Evolutionary conservation across 2,888 invertebrate genomes (phyloP).

Genomic region (Dinocampus coccinellae): DNA sequence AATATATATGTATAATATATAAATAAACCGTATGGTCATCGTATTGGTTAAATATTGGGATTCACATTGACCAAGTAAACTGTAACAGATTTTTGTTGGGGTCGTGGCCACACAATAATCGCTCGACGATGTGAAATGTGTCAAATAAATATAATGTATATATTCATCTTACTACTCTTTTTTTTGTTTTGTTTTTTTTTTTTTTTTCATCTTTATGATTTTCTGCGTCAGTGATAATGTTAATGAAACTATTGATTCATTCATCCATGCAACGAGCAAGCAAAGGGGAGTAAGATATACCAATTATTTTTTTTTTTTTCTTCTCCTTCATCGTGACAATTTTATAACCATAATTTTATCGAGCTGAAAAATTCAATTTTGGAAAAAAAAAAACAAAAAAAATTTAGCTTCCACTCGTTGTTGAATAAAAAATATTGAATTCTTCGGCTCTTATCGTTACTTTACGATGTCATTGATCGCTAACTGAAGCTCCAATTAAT

Average conservation of each 20-base stretch:
- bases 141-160: neutral
- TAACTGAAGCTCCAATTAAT: conserved; percentile 46
- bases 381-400: conserved; percentile 12
- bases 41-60: conserved; percentile 67
- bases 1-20: conserved; percentile 34
- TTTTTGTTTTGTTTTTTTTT: neutral
- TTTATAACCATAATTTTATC: conserved; percentile 45
- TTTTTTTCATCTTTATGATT: neutral
- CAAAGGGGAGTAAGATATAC: neutral
- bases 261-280: neutral
- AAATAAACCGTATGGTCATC: conserved; percentile 35
- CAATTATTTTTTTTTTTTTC: neutral
- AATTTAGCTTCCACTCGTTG: conserved; percentile 41
- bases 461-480: conserved; percentile 47
- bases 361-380: conserved; percentile 48
- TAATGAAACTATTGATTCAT: neutral
- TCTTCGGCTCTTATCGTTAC: conserved; percentile 47
- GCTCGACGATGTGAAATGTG: conserved; percentile 5
- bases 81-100: conserved; percentile 48
- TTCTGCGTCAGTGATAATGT: neutral
- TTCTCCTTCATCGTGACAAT: neutral
- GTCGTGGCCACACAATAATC: conserved; percentile 4
- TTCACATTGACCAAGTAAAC: conserved; percentile 49
- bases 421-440: conserved; percentile 45
- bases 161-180: neutral